Evolutionary conservation across 2,113 vertebrate genomes (phyloP), one percentile per base, ranked within the genome.

Genomic region (Trematocara marginatum): DNA sequence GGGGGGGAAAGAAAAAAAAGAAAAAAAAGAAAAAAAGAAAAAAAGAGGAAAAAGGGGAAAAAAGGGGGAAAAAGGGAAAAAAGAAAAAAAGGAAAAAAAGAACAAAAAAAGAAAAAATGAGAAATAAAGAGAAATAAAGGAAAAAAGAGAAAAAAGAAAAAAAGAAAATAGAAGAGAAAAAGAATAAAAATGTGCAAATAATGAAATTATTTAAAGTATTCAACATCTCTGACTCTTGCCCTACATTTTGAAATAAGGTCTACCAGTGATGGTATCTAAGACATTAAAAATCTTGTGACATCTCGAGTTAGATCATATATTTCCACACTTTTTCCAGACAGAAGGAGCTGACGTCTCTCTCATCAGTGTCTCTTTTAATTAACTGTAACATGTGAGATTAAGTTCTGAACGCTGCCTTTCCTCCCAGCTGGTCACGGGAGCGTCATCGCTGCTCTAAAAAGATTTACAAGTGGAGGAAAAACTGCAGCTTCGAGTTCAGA

Each of bases 271-370:
- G 10, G 20, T 26, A 7, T 69, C 40, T 71, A 26, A 71, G 20
- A 16, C 12, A 9, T 9, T 0, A 26, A 45, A 45, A 0, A 42
- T 71, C n/a, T 38, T 1, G 11, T 42, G 64, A 26, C 66, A 23
- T 45, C 42, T 18, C 2, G 4, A 76, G 0, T n/a, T 76, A 34
- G 4, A 76, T 76, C 69, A 49, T 76, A n/a, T 12, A 34, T 34
- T 76, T 74, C 69, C 18, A 40, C 66, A 7, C 5, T 38, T 53
- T 35, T 74, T 76, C 45, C 59, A 82, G 35, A 74, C 51, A 79
- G 79, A 7, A 71, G 59, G 45, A 82, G 80, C 76, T 47, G 56
- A 78, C 4, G 35, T 40, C 35, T 10, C 15, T 10, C 18, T 49
- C 7, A 5, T 57, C 12, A 0, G 23, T 7, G 80, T 64, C 76